Conservation (phyloP, 1,140 invertebrate species). For the Heliconius hewitsoni region DNA sequence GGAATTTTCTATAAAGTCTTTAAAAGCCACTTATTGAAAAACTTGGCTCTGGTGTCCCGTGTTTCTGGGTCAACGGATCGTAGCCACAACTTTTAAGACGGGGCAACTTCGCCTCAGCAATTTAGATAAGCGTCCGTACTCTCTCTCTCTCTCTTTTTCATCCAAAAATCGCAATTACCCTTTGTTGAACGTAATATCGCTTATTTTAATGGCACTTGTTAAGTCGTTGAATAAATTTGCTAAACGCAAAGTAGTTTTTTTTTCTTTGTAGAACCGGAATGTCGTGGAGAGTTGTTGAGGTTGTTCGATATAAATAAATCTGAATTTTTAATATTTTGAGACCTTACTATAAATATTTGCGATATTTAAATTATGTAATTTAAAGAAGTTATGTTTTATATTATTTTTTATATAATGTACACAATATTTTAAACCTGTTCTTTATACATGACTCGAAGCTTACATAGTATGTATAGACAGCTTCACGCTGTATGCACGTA, state of each 20-base stretch:
- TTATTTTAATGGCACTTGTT: slow-evolving; percentile 18
- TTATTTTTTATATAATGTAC: too few species aligned
- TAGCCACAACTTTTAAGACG: slow-evolving; percentile 49
- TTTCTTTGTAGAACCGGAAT: not conserved
- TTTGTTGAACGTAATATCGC: slow-evolving; percentile 15
- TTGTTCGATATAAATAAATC: not conserved
- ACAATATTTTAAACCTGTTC: too few species aligned
- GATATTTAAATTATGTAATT: not conserved
- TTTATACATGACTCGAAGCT: too few species aligned
- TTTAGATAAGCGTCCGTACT: slow-evolving; percentile 42
- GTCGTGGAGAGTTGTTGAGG: not conserved
- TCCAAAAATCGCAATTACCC: slow-evolving; percentile 31
- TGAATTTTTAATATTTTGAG: not conserved
- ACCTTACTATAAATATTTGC: not conserved
- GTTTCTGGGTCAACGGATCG: slow-evolving; percentile 57
- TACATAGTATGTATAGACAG: too few species aligned
- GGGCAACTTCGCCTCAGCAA: slow-evolving; percentile 55
- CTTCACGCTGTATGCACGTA: too few species aligned
- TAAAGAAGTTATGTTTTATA: too few species aligned
- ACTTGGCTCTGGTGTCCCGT: slow-evolving; percentile 54
- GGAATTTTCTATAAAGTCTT: slow-evolving; percentile 42
- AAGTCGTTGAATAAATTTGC: slow-evolving; percentile 9
- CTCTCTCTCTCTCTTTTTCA: slow-evolving; percentile 9
- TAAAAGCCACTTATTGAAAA: slow-evolving; percentile 68
- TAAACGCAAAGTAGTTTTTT: not conserved